Evolutionary conservation across 2,888 invertebrate genomes (phyloP).

Genomic region (Troilus luridus): DNA sequence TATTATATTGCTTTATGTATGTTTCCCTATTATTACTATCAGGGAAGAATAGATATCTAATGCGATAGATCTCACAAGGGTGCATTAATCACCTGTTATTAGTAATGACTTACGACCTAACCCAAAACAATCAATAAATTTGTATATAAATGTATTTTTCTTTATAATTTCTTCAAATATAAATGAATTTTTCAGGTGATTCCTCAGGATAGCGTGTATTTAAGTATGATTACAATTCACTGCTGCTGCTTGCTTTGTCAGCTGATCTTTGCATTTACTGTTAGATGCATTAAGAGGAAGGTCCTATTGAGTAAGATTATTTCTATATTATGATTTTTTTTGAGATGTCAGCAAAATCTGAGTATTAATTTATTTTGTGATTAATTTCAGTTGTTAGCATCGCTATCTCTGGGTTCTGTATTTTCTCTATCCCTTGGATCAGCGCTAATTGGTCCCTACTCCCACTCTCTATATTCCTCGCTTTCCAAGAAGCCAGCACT

Average conservation of each 20-base stretch:
- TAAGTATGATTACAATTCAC: background rate
- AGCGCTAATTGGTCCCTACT: background rate
- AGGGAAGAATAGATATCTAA: too few species aligned
- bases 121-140: too few species aligned
- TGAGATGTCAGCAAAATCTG: too few species aligned
- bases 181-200: background rate
- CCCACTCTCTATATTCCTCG: background rate
- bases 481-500: background rate
- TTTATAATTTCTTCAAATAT: too few species aligned
- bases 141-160: too few species aligned
- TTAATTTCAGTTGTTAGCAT: background rate
- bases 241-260: background rate
- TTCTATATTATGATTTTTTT: background rate
- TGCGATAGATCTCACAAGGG: too few species aligned
- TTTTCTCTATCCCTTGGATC: background rate
- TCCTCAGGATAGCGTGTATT: background rate
- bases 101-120: too few species aligned
- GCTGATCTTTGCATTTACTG: background rate
- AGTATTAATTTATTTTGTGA: background rate
- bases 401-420: background rate
- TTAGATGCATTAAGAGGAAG: conserved; percentile 15
- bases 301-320: background rate
- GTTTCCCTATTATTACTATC: too few species aligned
- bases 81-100: too few species aligned
- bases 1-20: too few species aligned